Percentiles rank a stretch among this genome's conserved stretches.
phyloP scores from a whole-genome alignment of 2,113 vertebrate species.

The Neopipo cinnamomea region DNA sequence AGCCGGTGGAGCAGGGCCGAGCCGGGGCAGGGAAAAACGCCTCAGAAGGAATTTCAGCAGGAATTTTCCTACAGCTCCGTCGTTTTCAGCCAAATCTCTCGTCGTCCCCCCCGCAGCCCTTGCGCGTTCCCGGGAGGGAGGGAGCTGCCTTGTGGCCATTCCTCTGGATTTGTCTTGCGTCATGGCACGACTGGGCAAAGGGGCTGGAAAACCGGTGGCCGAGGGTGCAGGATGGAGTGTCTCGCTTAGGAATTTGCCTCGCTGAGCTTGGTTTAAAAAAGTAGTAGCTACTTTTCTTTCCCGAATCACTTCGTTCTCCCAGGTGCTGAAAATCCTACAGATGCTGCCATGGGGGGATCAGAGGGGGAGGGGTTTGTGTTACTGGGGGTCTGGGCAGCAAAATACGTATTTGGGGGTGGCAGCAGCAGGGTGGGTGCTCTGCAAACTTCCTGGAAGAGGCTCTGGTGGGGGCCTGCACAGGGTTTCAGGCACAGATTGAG shows the following conservation, averaged over 20 bases:
- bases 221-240: background rate
- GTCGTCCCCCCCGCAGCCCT: background rate
- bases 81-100: background rate
- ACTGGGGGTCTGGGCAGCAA: background rate
- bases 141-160: background rate
- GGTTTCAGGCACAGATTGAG: background rate
- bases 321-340: background rate
- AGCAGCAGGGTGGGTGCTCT: background rate
- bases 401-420: rapidly evolving
- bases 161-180: background rate
- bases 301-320: background rate
- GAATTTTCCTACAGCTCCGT: background rate
- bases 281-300: background rate
- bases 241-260: background rate
- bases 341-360: rapidly evolving
- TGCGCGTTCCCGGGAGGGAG: background rate
- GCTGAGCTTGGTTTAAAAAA: background rate
- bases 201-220: background rate
- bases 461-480: background rate
- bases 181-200: background rate
- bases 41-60: background rate
- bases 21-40: background rate
- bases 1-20: background rate
- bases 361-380: background rate
- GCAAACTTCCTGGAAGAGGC: background rate